phyloP scores from a whole-genome alignment of 1,140 invertebrate genomes.

The Macrocentrus cingulum region DNA sequence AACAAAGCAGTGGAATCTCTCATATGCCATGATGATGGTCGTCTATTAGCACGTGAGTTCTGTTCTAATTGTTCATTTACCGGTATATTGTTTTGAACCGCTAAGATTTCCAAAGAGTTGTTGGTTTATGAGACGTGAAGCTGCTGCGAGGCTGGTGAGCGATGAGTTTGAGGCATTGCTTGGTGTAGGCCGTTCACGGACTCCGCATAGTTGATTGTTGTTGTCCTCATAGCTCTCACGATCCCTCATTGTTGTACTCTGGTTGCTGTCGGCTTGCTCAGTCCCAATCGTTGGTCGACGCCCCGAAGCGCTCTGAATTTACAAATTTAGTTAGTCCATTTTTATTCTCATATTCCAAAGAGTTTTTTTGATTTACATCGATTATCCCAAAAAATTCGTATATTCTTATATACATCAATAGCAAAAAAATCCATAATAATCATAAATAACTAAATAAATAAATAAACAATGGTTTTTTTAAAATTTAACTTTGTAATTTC shows the following conservation, averaged over 20 bases:
- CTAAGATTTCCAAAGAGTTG: slow-evolving; percentile 69
- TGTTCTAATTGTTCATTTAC: slow-evolving; percentile 37
- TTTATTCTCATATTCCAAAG: slow-evolving; percentile 1
- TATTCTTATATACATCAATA: no score
- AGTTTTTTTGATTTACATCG: no score
- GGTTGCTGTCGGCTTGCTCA: slow-evolving; percentile 37
- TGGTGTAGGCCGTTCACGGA: slow-evolving; percentile 57
- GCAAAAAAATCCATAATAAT: background rate
- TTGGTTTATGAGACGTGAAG: slow-evolving; percentile 74
- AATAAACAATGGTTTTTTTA: no score
- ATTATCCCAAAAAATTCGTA: no score
- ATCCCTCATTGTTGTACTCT: slow-evolving; percentile 34
- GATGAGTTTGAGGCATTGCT: slow-evolving; percentile 56
- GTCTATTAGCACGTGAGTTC: slow-evolving; percentile 14
- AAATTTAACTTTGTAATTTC: no score
- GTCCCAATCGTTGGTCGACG: background rate
- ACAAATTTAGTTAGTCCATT: background rate
- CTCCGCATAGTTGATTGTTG: slow-evolving; percentile 47
- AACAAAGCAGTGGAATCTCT: slow-evolving; percentile 10
- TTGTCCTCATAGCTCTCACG: slow-evolving; percentile 41
- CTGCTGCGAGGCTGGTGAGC: slow-evolving; percentile 64
- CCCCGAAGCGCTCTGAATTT: slow-evolving; percentile 2
- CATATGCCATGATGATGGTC: slow-evolving; percentile 2
- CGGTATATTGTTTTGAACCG: slow-evolving; percentile 52
- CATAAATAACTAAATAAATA: no score